phyloP scores from a whole-genome alignment of 92 coral and sea anemone genomes.

The Nematostella vectensis region DNA sequence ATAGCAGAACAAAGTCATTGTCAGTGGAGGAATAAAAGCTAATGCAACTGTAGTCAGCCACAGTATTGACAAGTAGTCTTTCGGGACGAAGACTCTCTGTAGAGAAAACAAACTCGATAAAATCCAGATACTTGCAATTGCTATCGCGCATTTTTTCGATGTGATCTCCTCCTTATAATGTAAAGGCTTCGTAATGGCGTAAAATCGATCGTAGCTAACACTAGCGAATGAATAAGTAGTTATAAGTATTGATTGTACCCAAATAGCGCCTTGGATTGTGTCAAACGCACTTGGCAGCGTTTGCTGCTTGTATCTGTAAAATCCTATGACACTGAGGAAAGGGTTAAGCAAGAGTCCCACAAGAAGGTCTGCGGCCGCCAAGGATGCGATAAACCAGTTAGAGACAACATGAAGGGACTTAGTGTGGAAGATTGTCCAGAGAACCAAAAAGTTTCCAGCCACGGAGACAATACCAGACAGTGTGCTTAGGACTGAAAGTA shows the following conservation, averaged over 20 bases:
- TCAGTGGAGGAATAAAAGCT: slow-evolving; percentile 27
- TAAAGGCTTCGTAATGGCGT: slow-evolving; percentile 36
- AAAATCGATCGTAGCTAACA: slow-evolving; percentile 52
- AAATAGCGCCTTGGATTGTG: slow-evolving; percentile 32
- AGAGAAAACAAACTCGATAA: slow-evolving; percentile 32
- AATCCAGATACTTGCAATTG: slow-evolving; percentile 33
- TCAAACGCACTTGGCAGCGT: slow-evolving; percentile 20
- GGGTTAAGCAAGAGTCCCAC: slow-evolving; percentile 66
- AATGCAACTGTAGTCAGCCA: slow-evolving; percentile 36
- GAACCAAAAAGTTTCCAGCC: slow-evolving; percentile 43
- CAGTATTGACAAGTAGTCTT: slow-evolving; percentile 27
- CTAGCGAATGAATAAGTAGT: slow-evolving; percentile 40
- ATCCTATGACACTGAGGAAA: slow-evolving; percentile 8
- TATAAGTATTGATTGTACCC: slow-evolving; percentile 31
- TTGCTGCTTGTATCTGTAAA: slow-evolving; percentile 33
- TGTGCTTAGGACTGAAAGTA: slow-evolving; percentile 31
- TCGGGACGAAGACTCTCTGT: slow-evolving; percentile 12
- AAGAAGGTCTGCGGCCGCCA: slow-evolving; percentile 48
- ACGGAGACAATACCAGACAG: slow-evolving; percentile 46
- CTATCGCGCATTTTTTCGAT: slow-evolving; percentile 15
- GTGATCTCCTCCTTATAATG: slow-evolving; percentile 40
- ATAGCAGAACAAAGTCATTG: slow-evolving; percentile 37
- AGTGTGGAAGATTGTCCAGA: slow-evolving; percentile 36
- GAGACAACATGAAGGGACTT: slow-evolving; percentile 44
- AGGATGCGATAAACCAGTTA: slow-evolving; percentile 43